Evolutionary conservation across 1,140 invertebrate genomes (phyloP), one percentile per base, ranked within the genome.

Genomic region (Matsumurasca onukii): DNA sequence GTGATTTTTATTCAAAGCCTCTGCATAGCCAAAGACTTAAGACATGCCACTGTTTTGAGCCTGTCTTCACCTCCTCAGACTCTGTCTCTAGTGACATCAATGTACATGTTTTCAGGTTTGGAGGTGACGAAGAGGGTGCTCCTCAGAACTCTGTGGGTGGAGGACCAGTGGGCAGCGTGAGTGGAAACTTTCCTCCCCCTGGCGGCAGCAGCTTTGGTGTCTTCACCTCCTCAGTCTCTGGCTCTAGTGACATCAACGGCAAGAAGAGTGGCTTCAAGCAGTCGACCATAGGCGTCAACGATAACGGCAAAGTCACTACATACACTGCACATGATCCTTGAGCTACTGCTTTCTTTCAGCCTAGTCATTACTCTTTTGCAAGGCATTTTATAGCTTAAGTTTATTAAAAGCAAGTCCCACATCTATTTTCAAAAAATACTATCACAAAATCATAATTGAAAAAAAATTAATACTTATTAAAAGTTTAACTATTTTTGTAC

Each of bases 261-360:
- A 82, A 86, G 66, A 78, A 80, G 25, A 76, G 78, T 45, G 81
- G 77, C 22, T 80, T 78, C 52, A 85, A 88, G 68, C 77, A 81
- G 24, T 83, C 89, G 0, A 83, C 85, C 39, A 88, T 89, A 9
- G 83, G 85, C 1, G 82, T 91, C 55, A 89, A 91, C 72, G 86
- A 91, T 70, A 89, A 91, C 73, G 89, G 89, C 73, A 86, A 86
- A 73, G 78, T 90, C 57, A 85, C 83, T n/a, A 73, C 70, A 22
- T 73, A 71, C 48, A 65, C 66, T 15, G 70, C 70, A 1, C 68
- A 68, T 25, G 67, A 69, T 66, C 72, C 70, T 61, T 73, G 61
- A 70, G 31, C 34, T 39, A 17, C 34, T 39, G 17, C 17, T 39
- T n/a, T n/a, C n/a, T n/a, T n/a, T n/a, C n/a, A n/a, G n/a, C n/a